These are phyloP conservation scores for Onychostoma macrolepis DNA, from an alignment of 2,113 vertebrate genomes.

Conservation along the genomic window DNA sequence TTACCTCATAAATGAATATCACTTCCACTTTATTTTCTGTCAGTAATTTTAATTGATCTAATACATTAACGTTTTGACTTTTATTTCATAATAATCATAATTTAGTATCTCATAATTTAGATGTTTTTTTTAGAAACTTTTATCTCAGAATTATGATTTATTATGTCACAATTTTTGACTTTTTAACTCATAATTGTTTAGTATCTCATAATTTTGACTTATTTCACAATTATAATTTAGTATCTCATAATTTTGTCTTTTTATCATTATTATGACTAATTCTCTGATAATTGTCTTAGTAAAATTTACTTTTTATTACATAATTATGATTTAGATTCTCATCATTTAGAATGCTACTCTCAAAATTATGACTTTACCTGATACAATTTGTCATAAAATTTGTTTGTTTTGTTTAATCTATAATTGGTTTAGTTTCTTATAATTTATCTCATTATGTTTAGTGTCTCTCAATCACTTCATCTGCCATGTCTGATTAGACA, in stretches of 20 bases:
- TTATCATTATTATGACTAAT: not conserved
- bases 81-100: not conserved
- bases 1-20: not conserved
- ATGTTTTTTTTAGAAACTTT: too few species aligned
- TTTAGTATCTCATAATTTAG: too few species aligned
- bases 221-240: too few species aligned
- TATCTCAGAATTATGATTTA: too few species aligned
- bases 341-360: not conserved
- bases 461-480: not conserved
- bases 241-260: too few species aligned
- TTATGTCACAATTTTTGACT: too few species aligned
- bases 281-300: not conserved
- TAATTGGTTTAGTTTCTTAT: not conserved
- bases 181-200: too few species aligned
- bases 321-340: not conserved
- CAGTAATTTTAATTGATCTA: too few species aligned
- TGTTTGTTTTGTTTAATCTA: not conserved
- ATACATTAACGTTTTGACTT: not conserved
- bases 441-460: not conserved
- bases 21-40: too few species aligned
- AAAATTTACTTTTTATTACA: not conserved
- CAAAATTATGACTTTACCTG: not conserved
- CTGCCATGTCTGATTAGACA: not conserved
- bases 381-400: not conserved
- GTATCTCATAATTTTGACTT: too few species aligned